Base-by-base conservation (phyloP, 2,888 invertebrate genomes). In the Embidobia sp. region DNA sequence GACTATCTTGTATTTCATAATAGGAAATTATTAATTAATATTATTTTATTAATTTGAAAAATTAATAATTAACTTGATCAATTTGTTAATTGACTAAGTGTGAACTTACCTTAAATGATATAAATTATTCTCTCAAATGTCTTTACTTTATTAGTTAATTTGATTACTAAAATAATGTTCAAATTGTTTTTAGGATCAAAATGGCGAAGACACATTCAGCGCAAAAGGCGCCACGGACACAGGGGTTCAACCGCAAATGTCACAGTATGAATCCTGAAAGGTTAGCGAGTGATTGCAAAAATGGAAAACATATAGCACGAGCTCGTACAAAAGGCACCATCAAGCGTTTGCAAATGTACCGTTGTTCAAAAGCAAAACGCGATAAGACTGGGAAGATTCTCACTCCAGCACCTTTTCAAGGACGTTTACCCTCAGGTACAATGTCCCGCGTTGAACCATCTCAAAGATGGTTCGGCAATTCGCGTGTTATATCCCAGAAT, bases 401-500 rank as follows among this genome's bases (percentile, higher is more conserved):
- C 42, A 94, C 94, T 29, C 95, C 98, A 19, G 99, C 99, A 0
- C 98, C 99, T 0, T 99, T 97, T 89, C 99, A 99, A 90, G 95
- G 95, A 42, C 94, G 94, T 90, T 90, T 98, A 15, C 91, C 95
- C 8, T 94, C 98, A 26, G 99, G 99, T 16, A 94, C 97, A 0
- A 93, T 95, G 87, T 97, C 98, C 22, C 92, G 99, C 70, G 97
- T 99, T 0, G 99, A 98, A 90, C 99, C 99, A 1, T 98, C 97
- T 82, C 96, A 98, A 84, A 97, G 96, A 88, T 99, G 99, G 99
- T 99, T 99, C 90, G 98, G 98, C 10, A 99, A 99, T 89, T 98
- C 99, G 0, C 93, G 98, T 78, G 98, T 99, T 0, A 97, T 99
- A 81, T 95, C 97, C 0, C 99, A 99, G 90, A 94, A 93, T 85